Evolutionary conservation across 2,113 vertebrate genomes (phyloP), one percentile per base, ranked within the genome.

Genomic region (Menura novaehollandiae): DNA sequence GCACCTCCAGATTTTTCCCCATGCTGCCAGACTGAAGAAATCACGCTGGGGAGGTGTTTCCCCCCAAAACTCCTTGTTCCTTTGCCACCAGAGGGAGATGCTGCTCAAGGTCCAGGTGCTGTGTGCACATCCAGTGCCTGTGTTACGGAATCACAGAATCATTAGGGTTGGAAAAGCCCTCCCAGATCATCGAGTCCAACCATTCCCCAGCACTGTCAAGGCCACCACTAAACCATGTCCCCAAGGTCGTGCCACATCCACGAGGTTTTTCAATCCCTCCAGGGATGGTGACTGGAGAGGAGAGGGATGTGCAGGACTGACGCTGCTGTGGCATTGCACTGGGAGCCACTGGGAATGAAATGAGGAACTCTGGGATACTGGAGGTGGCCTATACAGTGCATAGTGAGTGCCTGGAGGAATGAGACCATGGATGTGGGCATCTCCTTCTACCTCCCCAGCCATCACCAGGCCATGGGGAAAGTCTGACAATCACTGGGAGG

Each of bases 61-160:
- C 87, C 81, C 68, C 47, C n/a, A 1, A 4, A 62, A 47, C 58
- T 75, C 22, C 66, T 27, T 14, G 46, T 39, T 69, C 53, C 21
- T 71, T 33, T 51, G 83, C 96, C 97, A 89, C 76, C 68, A 95
- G 97, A 97, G 95, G 94, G 96, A 94, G 95, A 85, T 94, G 85
- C 68, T 68, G 91, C 69, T 71, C 79, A 89, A 71, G 35, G 13
- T 71, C 33, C 33, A 27, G 78, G 14, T 0, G 0, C 41, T 35
- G 5, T 1, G 0, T 14, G 11, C n/a, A 32, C 72, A 19, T 18
- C 32, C 43, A 11, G 22, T 0, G 12, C 39, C 33, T 1, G 2
- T 22, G 28, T n/a, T 60, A 22, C 0, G 15, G 49, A 84, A 33
- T 41, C 10, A 41, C 35, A 41, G 28, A 63, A 33, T 15, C 26